These are phyloP conservation scores for Gambusia affinis DNA, from an alignment of 2,113 vertebrate species.

Conservation along the genomic window DNA sequence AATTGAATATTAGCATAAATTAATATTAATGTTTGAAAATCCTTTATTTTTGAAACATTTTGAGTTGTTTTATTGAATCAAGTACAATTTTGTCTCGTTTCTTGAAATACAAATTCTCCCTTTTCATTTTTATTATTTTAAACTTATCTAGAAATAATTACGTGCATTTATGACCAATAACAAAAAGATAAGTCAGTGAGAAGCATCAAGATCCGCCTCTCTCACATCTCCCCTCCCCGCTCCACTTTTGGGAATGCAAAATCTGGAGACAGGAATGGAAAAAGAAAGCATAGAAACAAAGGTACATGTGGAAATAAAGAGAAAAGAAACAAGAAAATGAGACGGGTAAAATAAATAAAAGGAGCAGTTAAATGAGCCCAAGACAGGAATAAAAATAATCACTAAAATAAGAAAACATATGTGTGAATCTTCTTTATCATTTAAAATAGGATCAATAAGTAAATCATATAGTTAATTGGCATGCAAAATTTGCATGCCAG, in stretches of 20 bases:
- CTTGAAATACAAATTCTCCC: neutral
- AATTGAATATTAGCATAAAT: no score
- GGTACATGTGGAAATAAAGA: neutral
- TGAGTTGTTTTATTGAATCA: neutral
- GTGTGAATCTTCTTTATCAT: neutral
- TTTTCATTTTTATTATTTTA: neutral
- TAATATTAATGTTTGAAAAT: no score
- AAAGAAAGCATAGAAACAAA: neutral
- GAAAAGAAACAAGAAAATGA: neutral
- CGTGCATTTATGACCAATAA: neutral
- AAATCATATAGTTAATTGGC: no score
- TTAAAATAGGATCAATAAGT: neutral
- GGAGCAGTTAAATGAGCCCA: neutral
- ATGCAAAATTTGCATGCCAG: no score
- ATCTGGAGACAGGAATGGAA: neutral
- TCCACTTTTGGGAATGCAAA: neutral
- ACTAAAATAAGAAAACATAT: neutral
- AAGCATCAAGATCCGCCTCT: neutral
- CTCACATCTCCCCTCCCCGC: neutral
- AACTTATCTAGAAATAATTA: no score
- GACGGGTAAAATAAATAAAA: neutral
- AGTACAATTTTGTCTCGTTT: neutral
- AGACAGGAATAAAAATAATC: neutral
- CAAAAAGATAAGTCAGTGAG: neutral
- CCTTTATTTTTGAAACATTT: neutral